phyloP scores from a whole-genome alignment of 23 tunicate genomes.

The Oikopleura dioica region DNA sequence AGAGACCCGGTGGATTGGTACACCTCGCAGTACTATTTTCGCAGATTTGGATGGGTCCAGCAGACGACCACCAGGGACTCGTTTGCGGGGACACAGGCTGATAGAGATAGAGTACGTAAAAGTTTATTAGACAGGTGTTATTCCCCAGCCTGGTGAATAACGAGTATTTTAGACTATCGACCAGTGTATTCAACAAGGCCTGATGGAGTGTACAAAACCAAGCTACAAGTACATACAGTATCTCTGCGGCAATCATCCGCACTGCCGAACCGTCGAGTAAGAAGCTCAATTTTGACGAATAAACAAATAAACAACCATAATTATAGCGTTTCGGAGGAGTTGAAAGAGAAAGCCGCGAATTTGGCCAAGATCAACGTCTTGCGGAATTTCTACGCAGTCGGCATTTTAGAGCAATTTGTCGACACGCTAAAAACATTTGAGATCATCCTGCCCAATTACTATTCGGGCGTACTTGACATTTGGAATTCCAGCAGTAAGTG shows the following conservation, averaged over 20 bases:
- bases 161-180: neutral
- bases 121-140: neutral
- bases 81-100: neutral
- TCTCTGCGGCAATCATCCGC: conserved; percentile 9
- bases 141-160: neutral
- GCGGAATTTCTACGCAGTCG: neutral
- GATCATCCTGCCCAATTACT: neutral
- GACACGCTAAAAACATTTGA: neutral
- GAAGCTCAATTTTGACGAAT: neutral
- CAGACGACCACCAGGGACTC: neutral
- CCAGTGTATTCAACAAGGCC: neutral
- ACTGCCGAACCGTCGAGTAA: conserved; percentile 13
- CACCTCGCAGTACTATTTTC: neutral
- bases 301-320: neutral
- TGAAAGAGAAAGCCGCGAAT: neutral
- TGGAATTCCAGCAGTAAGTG: conserved; percentile 5
- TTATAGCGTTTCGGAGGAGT: neutral
- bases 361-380: neutral
- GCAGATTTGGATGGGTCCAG: neutral
- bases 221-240: neutral
- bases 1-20: neutral
- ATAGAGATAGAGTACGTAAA: conserved; percentile 3
- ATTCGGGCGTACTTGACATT: neutral
- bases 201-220: neutral
- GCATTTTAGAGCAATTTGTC: neutral